These are phyloP conservation scores for Leguminivora glycinivorella DNA, from an alignment of 1,140 invertebrate genomes.

Conservation along the genomic window DNA sequence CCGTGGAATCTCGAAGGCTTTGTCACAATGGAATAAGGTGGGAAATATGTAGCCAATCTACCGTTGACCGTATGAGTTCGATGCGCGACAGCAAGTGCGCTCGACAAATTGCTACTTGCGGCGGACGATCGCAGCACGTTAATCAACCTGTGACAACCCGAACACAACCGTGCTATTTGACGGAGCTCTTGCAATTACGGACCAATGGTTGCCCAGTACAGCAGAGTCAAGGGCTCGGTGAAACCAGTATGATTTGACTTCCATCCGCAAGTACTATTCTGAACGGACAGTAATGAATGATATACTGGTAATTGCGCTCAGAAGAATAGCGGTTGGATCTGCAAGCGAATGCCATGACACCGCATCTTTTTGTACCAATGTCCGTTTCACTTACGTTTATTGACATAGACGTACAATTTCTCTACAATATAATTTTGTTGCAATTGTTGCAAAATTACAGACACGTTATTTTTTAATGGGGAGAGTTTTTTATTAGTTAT, in stretches of 20 bases:
- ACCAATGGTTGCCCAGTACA: background rate
- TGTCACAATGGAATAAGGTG: background rate
- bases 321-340: background rate
- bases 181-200: slow-evolving; percentile 22
- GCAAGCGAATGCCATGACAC: background rate
- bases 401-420: slow-evolving; percentile 16
- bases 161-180: slow-evolving; percentile 18
- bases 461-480: background rate
- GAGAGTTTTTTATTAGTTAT: background rate
- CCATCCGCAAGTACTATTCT: background rate
- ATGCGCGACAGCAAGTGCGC: slow-evolving; percentile 10
- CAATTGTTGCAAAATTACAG: background rate
- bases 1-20: background rate
- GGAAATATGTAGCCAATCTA: background rate
- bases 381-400: slow-evolving; percentile 17
- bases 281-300: background rate
- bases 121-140: slow-evolving; percentile 30
- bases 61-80: background rate
- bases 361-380: slow-evolving; percentile 9
- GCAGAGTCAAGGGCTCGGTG: background rate
- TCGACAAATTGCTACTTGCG: slow-evolving; percentile 36
- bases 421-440: background rate
- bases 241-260: background rate
- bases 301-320: background rate
- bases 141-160: slow-evolving; percentile 32